Evolutionary conservation across 2,113 vertebrate species (phyloP).

Genomic region (Channa argus): DNA sequence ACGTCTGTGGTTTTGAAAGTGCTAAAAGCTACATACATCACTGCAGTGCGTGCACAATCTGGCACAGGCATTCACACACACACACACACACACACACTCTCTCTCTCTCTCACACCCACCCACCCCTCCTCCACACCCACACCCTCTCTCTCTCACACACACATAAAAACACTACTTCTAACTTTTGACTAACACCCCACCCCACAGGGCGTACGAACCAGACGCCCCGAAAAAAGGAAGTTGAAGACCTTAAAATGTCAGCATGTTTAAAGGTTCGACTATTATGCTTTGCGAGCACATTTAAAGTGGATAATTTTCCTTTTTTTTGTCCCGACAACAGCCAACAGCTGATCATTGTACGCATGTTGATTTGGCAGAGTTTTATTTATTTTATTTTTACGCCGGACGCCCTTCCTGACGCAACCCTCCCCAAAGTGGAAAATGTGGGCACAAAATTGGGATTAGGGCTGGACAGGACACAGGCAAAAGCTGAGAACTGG

Average conservation of each 20-base stretch:
- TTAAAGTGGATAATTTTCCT: too few relatives aligned
- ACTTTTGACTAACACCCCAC: too few relatives aligned
- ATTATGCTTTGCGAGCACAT: not conserved
- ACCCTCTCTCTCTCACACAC: too few relatives aligned
- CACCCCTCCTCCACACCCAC: not conserved
- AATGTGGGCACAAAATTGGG: not conserved
- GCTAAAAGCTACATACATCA: not conserved
- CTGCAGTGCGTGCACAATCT: not conserved
- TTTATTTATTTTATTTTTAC: too few relatives aligned
- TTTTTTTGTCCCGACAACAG: too few relatives aligned
- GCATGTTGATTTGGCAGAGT: too few relatives aligned
- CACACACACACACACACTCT: not conserved
- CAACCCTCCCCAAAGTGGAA: not conserved
- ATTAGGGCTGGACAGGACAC: not conserved
- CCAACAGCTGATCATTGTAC: too few relatives aligned
- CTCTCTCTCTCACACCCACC: constrained; percentile 13
- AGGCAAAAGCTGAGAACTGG: not conserved
- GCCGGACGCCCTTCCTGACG: too few relatives aligned
- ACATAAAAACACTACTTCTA: too few relatives aligned
- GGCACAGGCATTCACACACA: not conserved
- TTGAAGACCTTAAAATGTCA: too few relatives aligned
- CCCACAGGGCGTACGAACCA: too few relatives aligned
- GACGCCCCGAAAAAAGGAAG: not conserved
- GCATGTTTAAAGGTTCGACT: too few relatives aligned
- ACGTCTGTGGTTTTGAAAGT: constrained; percentile 52